These are phyloP conservation scores for Meiosimyza platycephala DNA, from an alignment of 2,888 invertebrate genomes.

Conservation along the genomic window DNA sequence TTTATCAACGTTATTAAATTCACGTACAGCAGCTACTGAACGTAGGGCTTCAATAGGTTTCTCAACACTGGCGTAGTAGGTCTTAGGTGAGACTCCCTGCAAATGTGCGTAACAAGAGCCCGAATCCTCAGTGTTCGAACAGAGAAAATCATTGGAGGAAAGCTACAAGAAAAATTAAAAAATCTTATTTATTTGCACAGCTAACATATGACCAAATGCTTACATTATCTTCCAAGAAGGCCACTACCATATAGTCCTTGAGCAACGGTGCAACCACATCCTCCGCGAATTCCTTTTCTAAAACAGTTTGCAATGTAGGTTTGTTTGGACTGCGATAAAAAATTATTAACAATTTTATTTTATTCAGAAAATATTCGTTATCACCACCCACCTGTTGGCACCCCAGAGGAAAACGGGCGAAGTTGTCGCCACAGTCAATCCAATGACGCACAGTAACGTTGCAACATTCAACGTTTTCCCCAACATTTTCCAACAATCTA, in stretches of 20 bases:
- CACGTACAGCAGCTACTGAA: conserved; percentile 67
- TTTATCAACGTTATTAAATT: conserved; percentile 52
- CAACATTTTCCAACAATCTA: conserved; percentile 51
- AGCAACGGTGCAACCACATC: conserved; percentile 48
- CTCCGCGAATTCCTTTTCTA: conserved; percentile 55
- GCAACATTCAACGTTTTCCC: conserved; percentile 54
- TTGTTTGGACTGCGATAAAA: conserved; percentile 49
- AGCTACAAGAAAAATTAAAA: conserved; percentile 60
- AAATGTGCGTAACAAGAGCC: conserved; percentile 66
- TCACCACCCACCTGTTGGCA: conserved; percentile 57
- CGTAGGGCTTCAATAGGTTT: conserved; percentile 71
- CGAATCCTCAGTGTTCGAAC: conserved; percentile 60
- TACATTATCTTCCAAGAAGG: conserved; percentile 70
- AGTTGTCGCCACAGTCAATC: conserved; percentile 62
- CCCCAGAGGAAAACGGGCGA: conserved; percentile 75
- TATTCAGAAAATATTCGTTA: conserved; percentile 12
- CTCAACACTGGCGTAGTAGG: conserved; percentile 75
- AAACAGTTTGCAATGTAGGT: conserved; percentile 55
- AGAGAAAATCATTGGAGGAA: conserved; percentile 68
- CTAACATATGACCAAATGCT: conserved; percentile 46
- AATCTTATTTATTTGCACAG: neutral
- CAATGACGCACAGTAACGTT: conserved; percentile 55
- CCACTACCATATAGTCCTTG: conserved; percentile 65
- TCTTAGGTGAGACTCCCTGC: conserved; percentile 61
- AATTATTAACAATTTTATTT: conserved; percentile 12